Base-by-base conservation (phyloP, 2,797 vertebrate genomes). In the Hirundo rustica region DNA sequence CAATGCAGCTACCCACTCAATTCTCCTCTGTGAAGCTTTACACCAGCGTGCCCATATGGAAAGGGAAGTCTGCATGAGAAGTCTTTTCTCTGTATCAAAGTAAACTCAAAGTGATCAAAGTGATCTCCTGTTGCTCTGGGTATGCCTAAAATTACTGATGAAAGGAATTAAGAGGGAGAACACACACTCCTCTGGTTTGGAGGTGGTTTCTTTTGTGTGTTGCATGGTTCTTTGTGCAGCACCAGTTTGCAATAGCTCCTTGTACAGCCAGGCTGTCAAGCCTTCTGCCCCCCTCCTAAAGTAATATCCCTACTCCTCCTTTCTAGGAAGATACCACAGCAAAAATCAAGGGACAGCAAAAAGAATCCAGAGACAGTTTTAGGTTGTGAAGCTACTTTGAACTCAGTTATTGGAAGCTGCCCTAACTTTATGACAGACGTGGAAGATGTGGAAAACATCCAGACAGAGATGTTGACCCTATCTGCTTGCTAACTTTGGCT, bases 101-200 rank as follows among this genome's bases (percentile, higher is more conserved):
- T 34, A 45, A 80, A 83, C 87, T 88, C 44, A 36, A 68, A 87
- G 58, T 27, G 34, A 89, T 73, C 67, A 87, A 85, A 92, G 76
- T 0, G 0, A 93, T 73, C 44, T 91, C 75, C 72, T 71, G 61
- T 82, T 93, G 85, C 44, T 88, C 38, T 88, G 60, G 9, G 19
- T 90, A 92, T 79, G 74, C 45, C 76, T 92, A 92, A 84, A 89
- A 92, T 67, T 71, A 80, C 10, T 50, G 55, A 62, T 45, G 54
- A 91, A 93, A 91, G 42, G 58, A 95, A 72, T 48, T 44, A 77
- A 72, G 57, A 74, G n/a, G 71, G 16, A 85, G 11, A 88, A 85
- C 26, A 74, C 65, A 91, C 10, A 29, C 5, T 68, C 40, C 54
- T 54, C 65, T 86, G 55, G 13, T 88, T 89, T 84, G 44, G 85